Evolutionary conservation across 2,113 vertebrate species (phyloP), one percentile per base, ranked within the genome.

Genomic region (Rutilus rutilus): DNA sequence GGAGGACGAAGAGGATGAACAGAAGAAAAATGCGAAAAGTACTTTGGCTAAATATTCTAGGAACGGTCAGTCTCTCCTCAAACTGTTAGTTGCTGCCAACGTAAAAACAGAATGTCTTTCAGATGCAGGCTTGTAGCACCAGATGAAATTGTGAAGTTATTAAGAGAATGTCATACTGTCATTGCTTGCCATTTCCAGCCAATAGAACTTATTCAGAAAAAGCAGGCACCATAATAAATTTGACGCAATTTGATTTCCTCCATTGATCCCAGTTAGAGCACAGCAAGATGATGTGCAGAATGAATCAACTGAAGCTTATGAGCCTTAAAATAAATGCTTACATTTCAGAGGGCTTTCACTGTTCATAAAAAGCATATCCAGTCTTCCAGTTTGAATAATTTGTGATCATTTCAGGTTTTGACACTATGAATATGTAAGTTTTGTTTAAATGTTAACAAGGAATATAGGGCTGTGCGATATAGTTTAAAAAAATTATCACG

Each of bases 31-130:
- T 50, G 30, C 23, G 79, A 88, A 87, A 92, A 87, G 86, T 91
- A 88, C 92, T 90, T 91, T 88, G 89, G 91, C 87, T 90, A 86
- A 86, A 90, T 91, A 88, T 90, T 78, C 89, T 91, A 92, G 90
- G 86, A 92, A 91, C 89, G 93, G 92, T 95, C 86, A 93, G 92
- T 89, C 85, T 86, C 54, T 89, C 86, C 87, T 86, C 77, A 75
- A 78, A 73, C 67, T 83, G 91, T 93, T 91, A 90, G 90, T 60
- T 25, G 33, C 30, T 45, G 57, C 54, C 36, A 62, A 15, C 52
- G 50, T 17, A 65, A 27, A 80, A 47, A 25, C 15, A 25, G 6
- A 42, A 62, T 19, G 33, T 45, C 33, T 25, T 11, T 10, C 3
- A 17, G 23, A 62, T 27, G 5, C 36, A 45, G 6, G 39, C 23